Conservation (phyloP, 2,797 vertebrate species). For the Macropodus opercularis region DNA sequence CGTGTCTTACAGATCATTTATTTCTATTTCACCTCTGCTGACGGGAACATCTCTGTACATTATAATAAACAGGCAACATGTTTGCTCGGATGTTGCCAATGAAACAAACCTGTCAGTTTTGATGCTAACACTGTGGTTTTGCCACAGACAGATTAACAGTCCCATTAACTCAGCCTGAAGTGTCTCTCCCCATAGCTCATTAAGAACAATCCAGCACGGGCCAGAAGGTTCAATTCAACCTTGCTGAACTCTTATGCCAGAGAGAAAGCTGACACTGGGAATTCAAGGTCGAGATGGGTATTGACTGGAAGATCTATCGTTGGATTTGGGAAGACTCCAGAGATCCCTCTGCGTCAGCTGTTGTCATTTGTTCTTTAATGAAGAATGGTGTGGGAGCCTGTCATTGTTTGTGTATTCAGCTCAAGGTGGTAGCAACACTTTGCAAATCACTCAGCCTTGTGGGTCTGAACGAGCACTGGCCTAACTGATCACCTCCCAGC, state of each 20-base stretch:
- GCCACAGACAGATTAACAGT: conserved; percentile 40
- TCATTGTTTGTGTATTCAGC: conserved; percentile 6
- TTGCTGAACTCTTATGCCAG: conserved; percentile 29
- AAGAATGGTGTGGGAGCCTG: conserved; percentile 16
- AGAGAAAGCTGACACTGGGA: conserved; percentile 25
- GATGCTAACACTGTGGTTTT: too few species aligned
- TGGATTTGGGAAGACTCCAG: conserved; percentile 34
- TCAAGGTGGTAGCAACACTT: neutral
- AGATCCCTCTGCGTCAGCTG: conserved; percentile 2
- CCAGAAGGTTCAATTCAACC: conserved; percentile 29
- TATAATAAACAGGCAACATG: neutral
- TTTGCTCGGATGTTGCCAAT: too few species aligned
- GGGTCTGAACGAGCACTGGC: conserved; percentile 20
- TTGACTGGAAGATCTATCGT: conserved; percentile 45
- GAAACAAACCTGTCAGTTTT: too few species aligned
- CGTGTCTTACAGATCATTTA: conserved; percentile 23
- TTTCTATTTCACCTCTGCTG: conserved; percentile 4
- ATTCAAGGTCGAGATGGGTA: conserved; percentile 50
- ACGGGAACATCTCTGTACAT: conserved; percentile 3
- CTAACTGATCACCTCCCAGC: conserved; percentile 12
- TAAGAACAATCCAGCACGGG: conserved; percentile 31
- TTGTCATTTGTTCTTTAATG: conserved; percentile 33
- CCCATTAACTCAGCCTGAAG: conserved; percentile 23
- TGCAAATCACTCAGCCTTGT: conserved; percentile 4
- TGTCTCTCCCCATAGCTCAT: conserved; percentile 43